Base-by-base conservation (phyloP, 2,797 vertebrate genomes). In the Phrynocephalus guinanensis region DNA sequence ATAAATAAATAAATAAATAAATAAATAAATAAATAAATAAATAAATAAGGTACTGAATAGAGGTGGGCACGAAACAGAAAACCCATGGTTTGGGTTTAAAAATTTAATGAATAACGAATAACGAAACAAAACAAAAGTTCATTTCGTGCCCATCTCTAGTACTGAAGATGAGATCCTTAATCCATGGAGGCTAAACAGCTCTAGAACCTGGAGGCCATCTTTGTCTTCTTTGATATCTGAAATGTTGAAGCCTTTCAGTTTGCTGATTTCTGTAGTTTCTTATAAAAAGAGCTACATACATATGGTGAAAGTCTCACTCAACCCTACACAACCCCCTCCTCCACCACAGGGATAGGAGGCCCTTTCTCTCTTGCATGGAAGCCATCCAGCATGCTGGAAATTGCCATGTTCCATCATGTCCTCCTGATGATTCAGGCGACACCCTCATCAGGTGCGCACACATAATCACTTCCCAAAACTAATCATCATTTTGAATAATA, bases 401-500 rank as follows among this genome's bases (percentile, higher is more conserved):
- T 98, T 98, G 98, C 98, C 96, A 96, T 97, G 96, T 98, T 98
- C 98, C 97, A 98, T 99, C 98, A 98, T 97, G 97, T 97, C 96
- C 97, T 97, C 90, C 94, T 96, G 97, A 96, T 95, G 96, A 96
- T 97, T 96, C 96, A 96, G 96, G 97, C 98, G 98, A 98, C 97
- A 98, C 96, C 87, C 97, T 97, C 98, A 98, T 99, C 98, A 98
- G 98, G 98, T 98, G 98, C 98, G 97, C 97, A 96, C 98, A 97
- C 97, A 98, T 98, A 99, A 99, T 98, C 97, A 96, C 97, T 97
- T 96, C 98, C 98, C 97, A 8, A 98, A 99, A 99, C 99, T 98
- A 98, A 98, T 98, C 97, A 95, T 97, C 97, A 96, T 97, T 98
- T 98, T 98, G 98, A 99, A 98, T 98, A 98, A 99, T 99, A 33